A percentile compares a stretch with the other conserved stretches of the same genome.
phyloP scores from a whole-genome alignment of 92 coral and sea anemone genomes.

The Zoanthus sociatus region DNA sequence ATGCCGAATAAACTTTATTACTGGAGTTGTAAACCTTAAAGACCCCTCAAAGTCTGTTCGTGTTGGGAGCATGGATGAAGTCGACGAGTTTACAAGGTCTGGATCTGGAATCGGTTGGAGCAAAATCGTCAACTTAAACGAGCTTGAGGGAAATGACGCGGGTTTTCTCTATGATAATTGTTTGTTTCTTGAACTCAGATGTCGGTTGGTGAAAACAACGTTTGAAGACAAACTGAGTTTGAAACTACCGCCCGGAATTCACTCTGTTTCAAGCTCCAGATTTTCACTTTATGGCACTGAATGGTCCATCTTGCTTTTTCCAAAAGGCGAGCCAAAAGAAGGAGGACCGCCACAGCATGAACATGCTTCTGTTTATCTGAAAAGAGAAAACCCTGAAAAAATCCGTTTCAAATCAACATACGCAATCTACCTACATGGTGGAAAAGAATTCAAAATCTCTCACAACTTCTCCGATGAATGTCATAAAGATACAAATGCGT shows the following conservation, averaged over 20 bases:
- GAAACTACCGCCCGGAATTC: conserved; percentile 81
- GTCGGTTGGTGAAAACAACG: conserved; percentile 72
- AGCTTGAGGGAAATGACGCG: conserved; percentile 67
- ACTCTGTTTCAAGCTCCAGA: conserved; percentile 74
- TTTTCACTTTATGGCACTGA: conserved; percentile 89
- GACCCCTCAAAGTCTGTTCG: conserved; percentile 81
- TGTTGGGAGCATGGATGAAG: conserved; percentile 81
- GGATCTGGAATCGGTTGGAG: conserved; percentile 98
- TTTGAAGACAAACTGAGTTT: conserved; percentile 90
- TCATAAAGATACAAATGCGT: conserved; percentile 79
- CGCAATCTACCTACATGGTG: conserved; percentile 79
- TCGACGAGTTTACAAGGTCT: conserved; percentile 86
- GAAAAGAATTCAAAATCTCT: conserved; percentile 79
- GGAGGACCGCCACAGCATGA: conserved; percentile 75
- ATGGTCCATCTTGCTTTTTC: conserved; percentile 91
- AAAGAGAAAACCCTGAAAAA: conserved; percentile 78
- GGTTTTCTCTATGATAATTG: conserved; percentile 85
- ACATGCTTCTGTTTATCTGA: conserved; percentile 84
- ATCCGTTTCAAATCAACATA: conserved; percentile 89
- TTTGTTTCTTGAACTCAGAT: conserved; percentile 80
- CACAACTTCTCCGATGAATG: conserved; percentile 80
- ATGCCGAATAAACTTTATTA: conserved; percentile 77
- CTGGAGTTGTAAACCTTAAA: conserved; percentile 65
- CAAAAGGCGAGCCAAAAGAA: conserved; percentile 83
- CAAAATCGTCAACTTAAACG: conserved; percentile 74